A percentile compares a stretch with the other conserved stretches of the same genome.
Conservation (phyloP, 2,888 invertebrate species). For the Colostygia pectinataria region DNA sequence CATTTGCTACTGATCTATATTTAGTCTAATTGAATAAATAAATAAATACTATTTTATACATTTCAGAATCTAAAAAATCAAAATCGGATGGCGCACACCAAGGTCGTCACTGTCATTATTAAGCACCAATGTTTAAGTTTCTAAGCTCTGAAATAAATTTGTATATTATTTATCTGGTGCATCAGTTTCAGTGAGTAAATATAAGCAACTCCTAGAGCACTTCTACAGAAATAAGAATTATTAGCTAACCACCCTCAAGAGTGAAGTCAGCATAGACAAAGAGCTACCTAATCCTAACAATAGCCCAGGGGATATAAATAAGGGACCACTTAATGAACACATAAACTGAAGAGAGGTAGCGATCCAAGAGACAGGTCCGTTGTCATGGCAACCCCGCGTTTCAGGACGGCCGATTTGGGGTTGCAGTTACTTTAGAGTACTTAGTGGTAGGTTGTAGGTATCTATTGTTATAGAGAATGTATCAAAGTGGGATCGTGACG, state of each 20-base stretch:
- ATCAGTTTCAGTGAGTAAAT: conserved; percentile 11
- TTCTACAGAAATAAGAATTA: conserved; percentile 21
- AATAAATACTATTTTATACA: no score
- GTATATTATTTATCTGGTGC: neutral
- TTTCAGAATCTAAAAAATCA: no score
- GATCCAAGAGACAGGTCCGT: conserved; percentile 55
- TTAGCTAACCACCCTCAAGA: conserved; percentile 37
- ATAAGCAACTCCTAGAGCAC: conserved; percentile 9
- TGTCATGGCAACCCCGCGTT: conserved; percentile 52
- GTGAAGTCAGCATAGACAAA: conserved; percentile 73
- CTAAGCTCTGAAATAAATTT: neutral
- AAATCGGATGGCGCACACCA: no score
- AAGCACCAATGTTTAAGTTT: no score
- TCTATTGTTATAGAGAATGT: no score
- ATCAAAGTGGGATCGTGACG: no score
- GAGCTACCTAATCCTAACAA: conserved; percentile 71
- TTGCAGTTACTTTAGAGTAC: conserved; percentile 29
- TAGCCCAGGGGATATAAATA: conserved; percentile 74
- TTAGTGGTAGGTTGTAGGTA: conserved; percentile 20
- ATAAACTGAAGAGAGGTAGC: conserved; percentile 68
- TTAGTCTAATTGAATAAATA: no score
- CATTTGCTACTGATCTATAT: no score
- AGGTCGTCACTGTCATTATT: no score
- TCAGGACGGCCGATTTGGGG: conserved; percentile 22
- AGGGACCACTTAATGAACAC: conserved; percentile 77